Evolutionary conservation across 2,888 invertebrate species (phyloP).

Genomic region (Hartigia nigra): DNA sequence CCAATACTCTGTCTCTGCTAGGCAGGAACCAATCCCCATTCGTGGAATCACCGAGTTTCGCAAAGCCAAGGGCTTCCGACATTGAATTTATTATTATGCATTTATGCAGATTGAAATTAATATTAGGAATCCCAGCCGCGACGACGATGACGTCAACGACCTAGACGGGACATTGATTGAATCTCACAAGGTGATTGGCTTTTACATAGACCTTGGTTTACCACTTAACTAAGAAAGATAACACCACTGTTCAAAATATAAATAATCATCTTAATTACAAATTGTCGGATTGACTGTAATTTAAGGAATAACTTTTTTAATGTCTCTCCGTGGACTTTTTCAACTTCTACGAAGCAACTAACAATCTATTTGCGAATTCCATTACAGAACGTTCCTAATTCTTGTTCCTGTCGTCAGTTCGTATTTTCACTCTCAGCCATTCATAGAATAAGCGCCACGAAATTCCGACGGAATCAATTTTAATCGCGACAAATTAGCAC

Average conservation of each 20-base stretch:
- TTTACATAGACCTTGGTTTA: slow-evolving; percentile 1
- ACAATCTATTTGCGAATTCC: background rate
- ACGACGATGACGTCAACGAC: background rate
- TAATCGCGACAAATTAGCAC: background rate
- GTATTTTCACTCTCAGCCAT: background rate
- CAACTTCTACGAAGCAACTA: background rate
- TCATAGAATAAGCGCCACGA: background rate
- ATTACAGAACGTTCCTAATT: background rate
- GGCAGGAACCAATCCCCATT: background rate
- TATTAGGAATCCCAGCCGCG: slow-evolving; percentile 19
- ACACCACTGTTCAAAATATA: background rate
- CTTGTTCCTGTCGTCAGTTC: background rate
- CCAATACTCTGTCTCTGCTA: background rate
- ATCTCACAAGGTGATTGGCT: slow-evolving; percentile 26
- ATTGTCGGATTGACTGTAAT: background rate
- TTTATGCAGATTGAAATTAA: slow-evolving; percentile 41
- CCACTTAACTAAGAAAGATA: background rate
- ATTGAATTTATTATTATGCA: slow-evolving; percentile 37
- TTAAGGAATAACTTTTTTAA: background rate
- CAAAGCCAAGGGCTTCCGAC: background rate
- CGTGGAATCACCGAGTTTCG: background rate
- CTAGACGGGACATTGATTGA: slow-evolving; percentile 22
- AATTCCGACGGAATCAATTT: background rate
- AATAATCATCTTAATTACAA: background rate
- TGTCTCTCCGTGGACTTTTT: background rate